Conservation (phyloP, 2,113 vertebrate species). For the Heterochromis multidens region DNA sequence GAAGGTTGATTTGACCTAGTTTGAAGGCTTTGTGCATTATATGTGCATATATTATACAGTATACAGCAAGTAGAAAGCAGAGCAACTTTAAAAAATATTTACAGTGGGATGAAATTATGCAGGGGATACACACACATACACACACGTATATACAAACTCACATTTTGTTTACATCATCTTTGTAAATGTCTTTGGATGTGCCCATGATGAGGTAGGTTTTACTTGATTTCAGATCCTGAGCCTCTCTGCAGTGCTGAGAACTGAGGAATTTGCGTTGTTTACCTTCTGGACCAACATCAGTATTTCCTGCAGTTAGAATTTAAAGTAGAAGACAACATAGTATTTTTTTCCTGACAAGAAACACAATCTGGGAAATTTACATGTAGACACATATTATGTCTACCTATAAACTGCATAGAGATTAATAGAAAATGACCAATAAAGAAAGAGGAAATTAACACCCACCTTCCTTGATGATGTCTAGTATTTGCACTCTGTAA, state of each 20-base stretch:
- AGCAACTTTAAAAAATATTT: too few species aligned
- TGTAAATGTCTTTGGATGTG: neutral
- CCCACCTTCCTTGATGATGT: conserved; percentile 58
- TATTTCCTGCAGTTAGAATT: conserved; percentile 9
- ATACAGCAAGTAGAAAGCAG: too few species aligned
- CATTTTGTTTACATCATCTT: neutral
- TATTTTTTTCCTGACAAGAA: neutral
- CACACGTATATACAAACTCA: neutral
- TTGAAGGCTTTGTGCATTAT: too few species aligned
- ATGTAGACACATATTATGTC: neutral
- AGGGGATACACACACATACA: neutral
- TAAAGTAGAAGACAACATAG: neutral
- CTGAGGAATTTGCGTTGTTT: conserved; percentile 17
- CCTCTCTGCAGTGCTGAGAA: conserved; percentile 34
- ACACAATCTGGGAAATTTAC: too few species aligned
- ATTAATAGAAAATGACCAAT: neutral
- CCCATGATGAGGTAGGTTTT: conserved; percentile 64
- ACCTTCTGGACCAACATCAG: neutral
- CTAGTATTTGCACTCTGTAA: conserved; percentile 31
- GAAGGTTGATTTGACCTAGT: too few species aligned
- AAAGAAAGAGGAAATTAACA: neutral
- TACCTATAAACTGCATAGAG: neutral
- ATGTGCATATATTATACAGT: too few species aligned
- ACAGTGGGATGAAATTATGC: neutral
- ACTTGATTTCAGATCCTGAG: neutral